Conservation (phyloP, 2,797 vertebrate species). For the Glossophaga mutica region DNA sequence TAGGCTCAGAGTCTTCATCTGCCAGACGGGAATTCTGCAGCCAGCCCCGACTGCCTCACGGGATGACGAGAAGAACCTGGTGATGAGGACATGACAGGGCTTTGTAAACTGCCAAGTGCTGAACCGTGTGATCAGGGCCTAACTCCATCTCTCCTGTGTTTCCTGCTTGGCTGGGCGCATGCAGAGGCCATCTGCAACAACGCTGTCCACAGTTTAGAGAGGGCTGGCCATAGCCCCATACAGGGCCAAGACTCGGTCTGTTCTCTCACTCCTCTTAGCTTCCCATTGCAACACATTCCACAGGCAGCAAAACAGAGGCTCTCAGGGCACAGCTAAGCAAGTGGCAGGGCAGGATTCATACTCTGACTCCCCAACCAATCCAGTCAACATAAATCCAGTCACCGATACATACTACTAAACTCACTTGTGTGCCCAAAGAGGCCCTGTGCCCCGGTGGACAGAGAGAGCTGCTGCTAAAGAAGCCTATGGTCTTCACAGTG, state of each 20-base stretch:
- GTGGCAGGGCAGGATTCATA: neutral
- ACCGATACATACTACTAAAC: neutral
- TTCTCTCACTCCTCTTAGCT: neutral
- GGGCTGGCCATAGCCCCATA: neutral
- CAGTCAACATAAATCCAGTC: neutral
- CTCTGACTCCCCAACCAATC: neutral
- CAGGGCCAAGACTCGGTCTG: fast-evolving
- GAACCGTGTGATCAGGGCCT: neutral
- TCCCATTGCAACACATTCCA: neutral
- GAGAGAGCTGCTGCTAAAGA: neutral
- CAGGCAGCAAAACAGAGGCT: neutral
- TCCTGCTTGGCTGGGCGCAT: neutral
- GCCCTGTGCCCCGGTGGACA: neutral
- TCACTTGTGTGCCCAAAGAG: neutral
- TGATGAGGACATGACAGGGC: neutral
- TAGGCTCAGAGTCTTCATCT: neutral
- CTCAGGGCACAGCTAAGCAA: neutral
- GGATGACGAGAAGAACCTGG: too few relatives aligned
- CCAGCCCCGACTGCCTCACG: neutral
- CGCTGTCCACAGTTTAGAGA: fast-evolving
- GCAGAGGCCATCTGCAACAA: too few relatives aligned
- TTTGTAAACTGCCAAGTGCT: neutral
- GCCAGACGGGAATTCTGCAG: neutral
- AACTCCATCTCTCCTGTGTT: neutral
- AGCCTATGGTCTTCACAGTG: neutral